Evolutionary conservation across 1,140 invertebrate species (phyloP).

Genomic region (Pogonomyrmex californicus): DNA sequence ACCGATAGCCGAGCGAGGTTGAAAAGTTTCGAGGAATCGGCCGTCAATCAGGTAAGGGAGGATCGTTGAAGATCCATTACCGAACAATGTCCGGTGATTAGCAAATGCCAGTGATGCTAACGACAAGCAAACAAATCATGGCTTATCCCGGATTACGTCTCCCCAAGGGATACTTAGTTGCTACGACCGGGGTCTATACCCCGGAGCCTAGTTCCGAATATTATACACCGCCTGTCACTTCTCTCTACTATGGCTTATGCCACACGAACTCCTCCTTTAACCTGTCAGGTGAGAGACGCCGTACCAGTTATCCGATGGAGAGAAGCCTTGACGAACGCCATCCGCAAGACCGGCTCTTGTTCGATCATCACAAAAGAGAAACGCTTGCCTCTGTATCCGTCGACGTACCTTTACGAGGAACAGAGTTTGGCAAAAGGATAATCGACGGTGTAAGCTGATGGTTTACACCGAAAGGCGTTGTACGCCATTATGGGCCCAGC

Average conservation of each 20-base stretch:
- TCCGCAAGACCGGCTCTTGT: conserved; percentile 50
- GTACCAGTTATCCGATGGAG: conserved; percentile 44
- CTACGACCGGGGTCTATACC: conserved; percentile 60
- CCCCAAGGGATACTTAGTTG: conserved; percentile 78
- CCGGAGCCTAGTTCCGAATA: conserved; percentile 72
- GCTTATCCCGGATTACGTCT: conserved; percentile 81
- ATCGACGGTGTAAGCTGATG: conserved; percentile 59
- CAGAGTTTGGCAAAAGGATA: conserved; percentile 60
- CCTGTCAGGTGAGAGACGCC: conserved; percentile 68
- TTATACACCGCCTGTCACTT: conserved; percentile 78
- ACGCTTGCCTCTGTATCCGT: conserved; percentile 51
- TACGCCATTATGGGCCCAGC: conserved; percentile 34
- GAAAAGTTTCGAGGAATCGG: conserved; percentile 68
- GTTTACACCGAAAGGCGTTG: conserved; percentile 49
- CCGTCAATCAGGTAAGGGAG: conserved; percentile 68
- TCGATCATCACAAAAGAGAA: conserved; percentile 57
- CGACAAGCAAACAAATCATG: conserved; percentile 84
- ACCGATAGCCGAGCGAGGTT: background rate
- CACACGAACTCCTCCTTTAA: conserved; percentile 66
- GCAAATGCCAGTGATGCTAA: conserved; percentile 78
- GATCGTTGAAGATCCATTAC: conserved; percentile 81
- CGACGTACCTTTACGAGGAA: conserved; percentile 47
- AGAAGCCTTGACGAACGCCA: conserved; percentile 39
- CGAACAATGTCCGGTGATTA: conserved; percentile 82
- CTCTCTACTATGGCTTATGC: conserved; percentile 73